Base-by-base conservation (phyloP, 2,797 vertebrate species). In the Australoheros facetus region DNA sequence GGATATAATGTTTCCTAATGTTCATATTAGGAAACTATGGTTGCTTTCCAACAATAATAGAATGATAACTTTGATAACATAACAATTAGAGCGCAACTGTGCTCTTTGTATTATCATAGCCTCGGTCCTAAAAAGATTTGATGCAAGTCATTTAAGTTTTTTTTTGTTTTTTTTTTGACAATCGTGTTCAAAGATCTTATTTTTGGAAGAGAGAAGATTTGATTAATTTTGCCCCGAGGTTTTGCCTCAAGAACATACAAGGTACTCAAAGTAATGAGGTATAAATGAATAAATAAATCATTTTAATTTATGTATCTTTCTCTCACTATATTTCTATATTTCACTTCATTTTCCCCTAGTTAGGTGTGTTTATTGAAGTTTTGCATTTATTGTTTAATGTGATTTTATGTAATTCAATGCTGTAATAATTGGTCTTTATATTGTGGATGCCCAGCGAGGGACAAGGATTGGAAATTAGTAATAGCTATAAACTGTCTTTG, bases 1-100 rank as follows among this genome's bases (percentile, higher is more conserved):
- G 12, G 51, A 45, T 71, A 57, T 11, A 6, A 5, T 19, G 17
- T 26, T 26, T 26, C 26, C 56, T 62, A 42, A 56, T 56, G 4
- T 56, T 75, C 16, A 76, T 23, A 14, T 45, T 45, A 55, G 53
- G 71, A 71, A 71, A 83, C 66, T 13, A 59, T 37, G 21, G 16
- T 10, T 11, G 7, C 51, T 59, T 55, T 57, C n/a, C 59, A 32
- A 76, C 37, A 69, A 32, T 30, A 7, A 53, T 30, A 51, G 45
- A 30, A 69, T n/a, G 26, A 69, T 32, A 69, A 51, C 10, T 51
- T 32, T 69, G 45, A 51, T n/a, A 69, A 32, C 16, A 51, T 6
- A 69, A 0, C 48, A 48, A 28, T 1, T 26, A 37, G 10, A 37
- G 10, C 3, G 10, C 9, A 37, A 11, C 37, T 37, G 37, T 37